Evolutionary conservation across 2,113 vertebrate species (phyloP), one percentile per base, ranked within the genome.

Genomic region (Pantherophis guttatus): DNA sequence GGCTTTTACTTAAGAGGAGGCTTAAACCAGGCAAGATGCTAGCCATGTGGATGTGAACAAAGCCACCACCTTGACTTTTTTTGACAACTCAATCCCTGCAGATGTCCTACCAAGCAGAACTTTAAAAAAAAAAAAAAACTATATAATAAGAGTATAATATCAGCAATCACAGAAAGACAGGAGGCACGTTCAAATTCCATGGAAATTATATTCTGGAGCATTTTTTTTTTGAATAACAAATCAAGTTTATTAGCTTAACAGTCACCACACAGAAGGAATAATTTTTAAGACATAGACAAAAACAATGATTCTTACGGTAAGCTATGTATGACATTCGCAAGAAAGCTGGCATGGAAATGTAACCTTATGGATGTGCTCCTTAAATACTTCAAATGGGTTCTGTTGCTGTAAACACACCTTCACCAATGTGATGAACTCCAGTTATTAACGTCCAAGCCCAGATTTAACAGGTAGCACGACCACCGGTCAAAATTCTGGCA

Each of bases 241-340:
- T 91, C 0, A 0, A 93, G n/a, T 97, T 97, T 97, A 96, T 97
- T 97, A 90, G 92, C 50, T 95, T 75, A 94, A 50, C 29, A 91
- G 75, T 81, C 50, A 7, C 90, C 89, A 93, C 5, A 93, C 88
- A 95, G n/a, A 95, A 57, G 48, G 23, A 39, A 52, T 90, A 33
- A 94, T 17, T 24, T 9, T 0, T 5, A 2, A 10, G 23, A 33
- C 44, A 75, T 9, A 89, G 23, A 91, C 75, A 90, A 93, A 94
- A 70, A 95, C 94, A 94, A 85, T 92, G 29, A 92, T 89, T 33
- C 24, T 93, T 91, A 3, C 13, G 6, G 90, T 53, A 93, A 86
- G 3, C 85, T 88, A 94, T 8, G 91, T 54, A 92, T 93, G 5
- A 48, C 91, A 9, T 87, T 48, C 39, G 26, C 13, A 91, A 24